Evolutionary conservation across 2,888 invertebrate species (phyloP).

Genomic region (Acanthosepion pharaonis): DNA sequence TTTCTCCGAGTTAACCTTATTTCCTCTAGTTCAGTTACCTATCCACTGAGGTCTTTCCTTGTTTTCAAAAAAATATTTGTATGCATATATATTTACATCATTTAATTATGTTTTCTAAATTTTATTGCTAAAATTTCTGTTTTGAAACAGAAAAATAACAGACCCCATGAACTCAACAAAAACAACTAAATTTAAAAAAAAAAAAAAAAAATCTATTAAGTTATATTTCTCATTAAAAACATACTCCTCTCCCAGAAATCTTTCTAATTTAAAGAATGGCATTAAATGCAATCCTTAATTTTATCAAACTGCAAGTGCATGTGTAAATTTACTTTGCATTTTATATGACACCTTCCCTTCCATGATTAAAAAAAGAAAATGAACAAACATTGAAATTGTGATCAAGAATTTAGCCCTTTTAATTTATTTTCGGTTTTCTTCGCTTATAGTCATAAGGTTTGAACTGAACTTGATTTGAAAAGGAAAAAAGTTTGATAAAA

Average conservation of each 20-base stretch:
- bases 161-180: background rate
- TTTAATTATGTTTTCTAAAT: background rate
- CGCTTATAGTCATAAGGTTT: background rate
- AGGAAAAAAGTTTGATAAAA: background rate
- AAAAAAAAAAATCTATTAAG: background rate
- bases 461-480: background rate
- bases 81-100: background rate
- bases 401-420: background rate
- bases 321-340: background rate
- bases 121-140: background rate
- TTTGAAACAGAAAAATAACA: background rate
- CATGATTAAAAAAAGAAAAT: background rate
- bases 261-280: background rate
- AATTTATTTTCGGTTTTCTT: background rate
- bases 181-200: background rate
- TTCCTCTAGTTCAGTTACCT: background rate
- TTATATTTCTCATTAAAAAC: slow-evolving; percentile 23
- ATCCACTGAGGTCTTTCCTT: background rate
- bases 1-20: background rate
- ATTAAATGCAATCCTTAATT: background rate
- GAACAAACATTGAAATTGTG: background rate
- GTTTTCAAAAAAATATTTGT: background rate
- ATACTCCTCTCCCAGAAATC: background rate
- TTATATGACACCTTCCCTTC: background rate
- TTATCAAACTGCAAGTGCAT: background rate